A percentile compares a stretch with the other conserved stretches of the same genome.
These are phyloP conservation scores for Nannospalax galili DNA, from an alignment of 2,113 vertebrate species.

Conservation along the genomic window DNA sequence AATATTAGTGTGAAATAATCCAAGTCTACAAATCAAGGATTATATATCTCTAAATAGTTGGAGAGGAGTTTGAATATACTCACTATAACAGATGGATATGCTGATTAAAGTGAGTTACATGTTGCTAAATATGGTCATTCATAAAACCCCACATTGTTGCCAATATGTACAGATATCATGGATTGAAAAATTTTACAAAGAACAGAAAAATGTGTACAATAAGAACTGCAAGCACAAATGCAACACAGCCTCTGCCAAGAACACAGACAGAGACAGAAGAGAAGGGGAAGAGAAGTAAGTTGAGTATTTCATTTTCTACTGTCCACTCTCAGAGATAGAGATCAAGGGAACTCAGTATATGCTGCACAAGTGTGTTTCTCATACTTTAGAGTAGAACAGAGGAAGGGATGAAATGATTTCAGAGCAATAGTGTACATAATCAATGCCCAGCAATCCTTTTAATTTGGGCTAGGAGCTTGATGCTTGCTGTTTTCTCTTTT, in stretches of 20 bases:
- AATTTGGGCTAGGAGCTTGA: not conserved
- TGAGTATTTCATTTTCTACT: not conserved
- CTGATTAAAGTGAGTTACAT: not conserved
- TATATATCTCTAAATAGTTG: not conserved
- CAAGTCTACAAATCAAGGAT: not conserved
- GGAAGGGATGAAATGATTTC: not conserved
- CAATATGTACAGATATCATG: not conserved
- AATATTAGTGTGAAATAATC: not conserved
- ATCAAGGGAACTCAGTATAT: too few relatives aligned
- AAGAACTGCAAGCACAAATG: not conserved
- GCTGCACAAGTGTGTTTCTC: not conserved
- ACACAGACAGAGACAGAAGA: not conserved
- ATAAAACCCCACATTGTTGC: not conserved
- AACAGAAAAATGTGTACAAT: not conserved
- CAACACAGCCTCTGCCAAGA: not conserved
- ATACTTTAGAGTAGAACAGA: not conserved
- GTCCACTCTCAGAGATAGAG: not conserved
- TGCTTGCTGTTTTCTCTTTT: not conserved
- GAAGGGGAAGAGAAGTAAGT: not conserved
- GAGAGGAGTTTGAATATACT: not conserved
- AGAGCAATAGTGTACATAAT: not conserved
- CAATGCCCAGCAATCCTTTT: not conserved
- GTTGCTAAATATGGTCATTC: not conserved
- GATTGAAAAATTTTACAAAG: not conserved
- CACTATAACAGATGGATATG: not conserved